Evolutionary conservation across 2,797 vertebrate genomes (phyloP).

Genomic region (Leptatherina wallacei): DNA sequence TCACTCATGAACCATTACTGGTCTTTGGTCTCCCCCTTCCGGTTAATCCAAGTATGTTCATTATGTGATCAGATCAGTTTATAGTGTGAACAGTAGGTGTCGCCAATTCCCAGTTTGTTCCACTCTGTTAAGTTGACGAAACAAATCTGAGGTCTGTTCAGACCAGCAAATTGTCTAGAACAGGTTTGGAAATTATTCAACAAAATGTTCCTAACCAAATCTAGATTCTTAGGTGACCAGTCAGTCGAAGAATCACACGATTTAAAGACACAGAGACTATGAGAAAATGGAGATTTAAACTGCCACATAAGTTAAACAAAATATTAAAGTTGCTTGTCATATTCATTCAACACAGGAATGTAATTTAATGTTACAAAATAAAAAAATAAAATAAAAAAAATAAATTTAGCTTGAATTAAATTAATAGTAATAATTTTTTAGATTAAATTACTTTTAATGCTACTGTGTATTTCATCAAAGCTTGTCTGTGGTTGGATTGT

Average conservation of each 20-base stretch:
- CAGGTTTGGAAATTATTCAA: background rate
- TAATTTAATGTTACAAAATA: too few relatives aligned
- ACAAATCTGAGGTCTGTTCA: too few relatives aligned
- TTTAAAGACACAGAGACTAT: background rate
- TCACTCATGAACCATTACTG: slow-evolving; percentile 27
- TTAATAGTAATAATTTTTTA: too few relatives aligned
- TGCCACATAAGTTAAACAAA: background rate
- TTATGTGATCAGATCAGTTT: background rate
- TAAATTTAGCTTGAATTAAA: too few relatives aligned
- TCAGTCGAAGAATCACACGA: background rate
- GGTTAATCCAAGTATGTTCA: background rate
- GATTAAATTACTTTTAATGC: slow-evolving; percentile 22
- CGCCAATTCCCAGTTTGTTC: slow-evolving; percentile 4
- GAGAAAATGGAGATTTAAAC: background rate
- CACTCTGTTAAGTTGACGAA: too few relatives aligned
- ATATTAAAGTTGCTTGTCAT: background rate
- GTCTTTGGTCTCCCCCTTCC: slow-evolving; percentile 44
- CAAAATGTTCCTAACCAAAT: background rate
- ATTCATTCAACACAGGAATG: too few relatives aligned
- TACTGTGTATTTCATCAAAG: slow-evolving; percentile 54
- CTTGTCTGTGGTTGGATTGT: slow-evolving; percentile 7
- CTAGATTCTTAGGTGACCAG: background rate
- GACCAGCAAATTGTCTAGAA: background rate
- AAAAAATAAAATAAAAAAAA: too few relatives aligned
- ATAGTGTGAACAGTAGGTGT: slow-evolving; percentile 22